phyloP scores from a whole-genome alignment of 2,888 invertebrate genomes.

The Dorcus hopei region DNA sequence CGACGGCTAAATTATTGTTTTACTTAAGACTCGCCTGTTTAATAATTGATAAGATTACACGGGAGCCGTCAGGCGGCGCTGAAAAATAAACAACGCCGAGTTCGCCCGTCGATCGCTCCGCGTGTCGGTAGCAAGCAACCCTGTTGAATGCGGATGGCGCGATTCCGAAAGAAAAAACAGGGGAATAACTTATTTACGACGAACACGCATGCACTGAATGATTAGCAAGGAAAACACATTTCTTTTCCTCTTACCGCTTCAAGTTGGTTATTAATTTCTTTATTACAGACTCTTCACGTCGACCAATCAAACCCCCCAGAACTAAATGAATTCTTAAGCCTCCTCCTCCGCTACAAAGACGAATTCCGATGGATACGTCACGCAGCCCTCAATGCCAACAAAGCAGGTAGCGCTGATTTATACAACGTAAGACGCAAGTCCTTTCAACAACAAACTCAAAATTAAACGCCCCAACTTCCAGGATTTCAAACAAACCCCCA shows the following conservation, averaged over 20 bases:
- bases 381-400: conserved; percentile 20
- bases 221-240: too few species aligned
- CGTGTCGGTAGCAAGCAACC: not conserved
- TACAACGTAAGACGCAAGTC: too few species aligned
- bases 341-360: conserved; percentile 38
- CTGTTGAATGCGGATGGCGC: not conserved
- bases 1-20: conserved; percentile 48
- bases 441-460: too few species aligned
- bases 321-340: conserved; percentile 40
- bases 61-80: conserved; percentile 12
- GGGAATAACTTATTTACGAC: not conserved
- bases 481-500: not conserved
- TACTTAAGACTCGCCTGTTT: conserved; percentile 47
- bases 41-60: conserved; percentile 49
- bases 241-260: too few species aligned
- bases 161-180: not conserved
- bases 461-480: not conserved
- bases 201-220: too few species aligned
- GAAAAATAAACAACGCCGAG: conserved; percentile 22
- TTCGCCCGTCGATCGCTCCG: not conserved
- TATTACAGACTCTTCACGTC: conserved; percentile 34
- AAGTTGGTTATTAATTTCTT: too few species aligned
- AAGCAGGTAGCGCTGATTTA: not conserved
- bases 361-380: conserved; percentile 42
- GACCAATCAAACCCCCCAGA: conserved; percentile 40